These are phyloP conservation scores for Agrochola lychnidis DNA, from an alignment of 2,888 invertebrate species.

Conservation along the genomic window DNA sequence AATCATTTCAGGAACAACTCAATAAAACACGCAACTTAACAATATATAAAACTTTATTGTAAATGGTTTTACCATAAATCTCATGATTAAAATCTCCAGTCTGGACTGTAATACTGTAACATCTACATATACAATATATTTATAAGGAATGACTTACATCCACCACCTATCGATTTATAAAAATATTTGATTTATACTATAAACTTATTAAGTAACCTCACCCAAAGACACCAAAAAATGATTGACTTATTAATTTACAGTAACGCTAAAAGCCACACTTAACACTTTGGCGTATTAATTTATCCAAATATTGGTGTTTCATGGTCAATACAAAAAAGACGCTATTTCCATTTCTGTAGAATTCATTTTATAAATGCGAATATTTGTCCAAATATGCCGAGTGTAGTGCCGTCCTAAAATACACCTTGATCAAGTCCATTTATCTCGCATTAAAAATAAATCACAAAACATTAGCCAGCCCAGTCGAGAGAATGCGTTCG, in stretches of 20 bases:
- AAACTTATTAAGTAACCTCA: conserved; percentile 40
- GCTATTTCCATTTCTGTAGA: background rate
- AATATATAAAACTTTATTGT: conserved; percentile 70
- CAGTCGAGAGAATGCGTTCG: too few species aligned
- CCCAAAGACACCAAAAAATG: conserved; percentile 34
- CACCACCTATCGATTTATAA: conserved; percentile 67
- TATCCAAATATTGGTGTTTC: background rate
- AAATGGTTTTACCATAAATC: conserved; percentile 64
- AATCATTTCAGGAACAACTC: background rate
- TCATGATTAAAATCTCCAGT: conserved; percentile 69
- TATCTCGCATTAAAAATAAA: conserved; percentile 28
- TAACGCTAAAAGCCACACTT: background rate
- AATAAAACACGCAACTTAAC: conserved; percentile 49
- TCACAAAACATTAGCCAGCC: conserved; percentile 11
- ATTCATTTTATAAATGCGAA: background rate
- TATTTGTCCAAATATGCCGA: background rate
- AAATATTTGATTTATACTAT: conserved; percentile 48
- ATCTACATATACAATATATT: conserved; percentile 47
- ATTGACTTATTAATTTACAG: conserved; percentile 18
- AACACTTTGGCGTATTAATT: conserved; percentile 5
- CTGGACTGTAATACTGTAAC: conserved; percentile 59
- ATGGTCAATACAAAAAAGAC: background rate
- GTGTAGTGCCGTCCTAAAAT: background rate
- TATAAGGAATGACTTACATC: conserved; percentile 65
- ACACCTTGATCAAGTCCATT: conserved; percentile 16